Evolutionary conservation across 2,888 invertebrate genomes (phyloP).

Genomic region (Cartodere bifasciata): DNA sequence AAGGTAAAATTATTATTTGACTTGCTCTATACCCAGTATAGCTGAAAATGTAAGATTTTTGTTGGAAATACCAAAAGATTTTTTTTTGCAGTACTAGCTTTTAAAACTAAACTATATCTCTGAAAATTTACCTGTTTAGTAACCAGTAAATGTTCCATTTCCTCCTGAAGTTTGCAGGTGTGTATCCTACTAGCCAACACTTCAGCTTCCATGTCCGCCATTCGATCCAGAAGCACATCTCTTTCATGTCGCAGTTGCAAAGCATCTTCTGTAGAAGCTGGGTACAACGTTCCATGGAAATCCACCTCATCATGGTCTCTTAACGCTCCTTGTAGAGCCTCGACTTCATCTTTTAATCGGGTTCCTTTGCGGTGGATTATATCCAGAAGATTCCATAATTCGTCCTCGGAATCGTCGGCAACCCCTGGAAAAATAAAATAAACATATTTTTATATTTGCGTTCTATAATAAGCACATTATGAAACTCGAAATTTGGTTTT

Average conservation of each 20-base stretch:
- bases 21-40: no score
- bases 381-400: slow-evolving; percentile 74
- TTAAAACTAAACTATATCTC: no score
- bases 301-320: slow-evolving; percentile 25
- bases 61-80: no score
- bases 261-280: slow-evolving; percentile 41
- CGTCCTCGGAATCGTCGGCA: slow-evolving; percentile 54
- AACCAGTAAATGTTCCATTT: slow-evolving; percentile 44
- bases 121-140: no score
- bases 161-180: slow-evolving; percentile 50
- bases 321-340: slow-evolving; percentile 47
- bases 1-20: no score
- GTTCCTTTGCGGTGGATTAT: slow-evolving; percentile 71
- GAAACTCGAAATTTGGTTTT: no score
- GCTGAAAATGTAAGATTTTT: no score
- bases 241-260: slow-evolving; percentile 56
- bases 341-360: slow-evolving; percentile 43
- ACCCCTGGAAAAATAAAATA: slow-evolving; percentile 23
- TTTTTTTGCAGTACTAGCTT: no score
- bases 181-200: slow-evolving; percentile 51
- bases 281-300: slow-evolving; percentile 29
- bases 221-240: slow-evolving; percentile 59
- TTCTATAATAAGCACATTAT: no score
- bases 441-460: no score
- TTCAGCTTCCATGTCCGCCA: slow-evolving; percentile 68